These are phyloP conservation scores for Tor tambroides DNA, from an alignment of 2,113 vertebrate species.

Conservation along the genomic window DNA sequence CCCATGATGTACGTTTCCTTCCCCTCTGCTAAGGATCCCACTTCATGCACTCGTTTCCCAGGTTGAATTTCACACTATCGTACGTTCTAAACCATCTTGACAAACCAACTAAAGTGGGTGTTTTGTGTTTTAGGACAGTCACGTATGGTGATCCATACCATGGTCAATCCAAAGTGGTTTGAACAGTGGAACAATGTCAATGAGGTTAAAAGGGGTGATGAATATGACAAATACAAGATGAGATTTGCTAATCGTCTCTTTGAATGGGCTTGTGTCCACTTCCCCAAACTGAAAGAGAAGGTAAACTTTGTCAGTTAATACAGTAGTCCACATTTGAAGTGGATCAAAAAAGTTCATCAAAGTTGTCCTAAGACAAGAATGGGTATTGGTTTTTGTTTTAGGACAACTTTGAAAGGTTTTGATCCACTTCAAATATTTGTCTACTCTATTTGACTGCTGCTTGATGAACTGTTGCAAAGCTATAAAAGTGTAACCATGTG, in stretches of 20 bases:
- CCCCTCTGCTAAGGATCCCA: constrained; percentile 41
- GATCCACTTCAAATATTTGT: no score
- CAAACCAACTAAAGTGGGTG: not conserved
- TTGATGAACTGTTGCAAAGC: not conserved
- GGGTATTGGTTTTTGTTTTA: no score
- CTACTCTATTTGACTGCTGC: not conserved
- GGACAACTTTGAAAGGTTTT: no score
- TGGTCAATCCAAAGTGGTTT: constrained; percentile 34
- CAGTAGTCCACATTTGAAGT: no score
- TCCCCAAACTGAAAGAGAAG: constrained; percentile 4
- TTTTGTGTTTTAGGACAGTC: not conserved
- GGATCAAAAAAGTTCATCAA: no score
- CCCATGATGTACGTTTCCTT: constrained; percentile 27
- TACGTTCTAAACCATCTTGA: not conserved
- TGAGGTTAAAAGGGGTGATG: not conserved
- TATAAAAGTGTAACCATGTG: not conserved
- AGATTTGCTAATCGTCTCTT: constrained; percentile 38
- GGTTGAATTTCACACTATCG: not conserved
- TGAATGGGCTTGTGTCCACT: constrained; percentile 25
- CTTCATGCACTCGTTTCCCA: not conserved
- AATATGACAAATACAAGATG: constrained; percentile 14
- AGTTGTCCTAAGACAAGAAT: no score
- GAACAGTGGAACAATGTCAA: not conserved
- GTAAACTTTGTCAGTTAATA: not conserved
- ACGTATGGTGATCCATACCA: not conserved